Conservation (phyloP, 2,797 vertebrate species). For the Triplophysa bombifrons region DNA sequence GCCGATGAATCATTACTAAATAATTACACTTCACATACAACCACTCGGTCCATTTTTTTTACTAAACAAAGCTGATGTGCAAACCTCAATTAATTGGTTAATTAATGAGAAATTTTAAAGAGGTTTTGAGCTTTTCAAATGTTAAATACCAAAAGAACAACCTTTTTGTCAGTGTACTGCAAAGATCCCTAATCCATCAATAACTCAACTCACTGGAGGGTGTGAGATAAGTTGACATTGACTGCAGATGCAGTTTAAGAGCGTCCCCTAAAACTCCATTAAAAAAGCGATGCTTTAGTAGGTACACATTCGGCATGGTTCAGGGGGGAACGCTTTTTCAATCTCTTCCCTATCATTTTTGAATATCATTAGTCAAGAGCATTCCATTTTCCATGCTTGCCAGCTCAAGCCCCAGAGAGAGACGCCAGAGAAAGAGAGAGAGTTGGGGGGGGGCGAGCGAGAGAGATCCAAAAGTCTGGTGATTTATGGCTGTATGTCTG, state of each 20-base stretch:
- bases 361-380: conserved; percentile 97
- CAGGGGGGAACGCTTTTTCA: conserved; percentile 72
- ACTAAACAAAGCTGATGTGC: background rate
- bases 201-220: conserved; percentile 46
- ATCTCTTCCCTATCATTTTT: conserved; percentile 99
- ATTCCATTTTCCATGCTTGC: conserved; percentile 96
- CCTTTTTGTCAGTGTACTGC: conserved; percentile 1
- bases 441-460: conserved; percentile 60
- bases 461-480: conserved; percentile 74
- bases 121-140: conserved; percentile 1
- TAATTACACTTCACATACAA: conserved; percentile 9
- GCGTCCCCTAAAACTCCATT: conserved; percentile 64
- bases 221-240: conserved; percentile 60
- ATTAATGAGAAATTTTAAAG: background rate
- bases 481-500: conserved; percentile 76
- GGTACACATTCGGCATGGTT: conserved; percentile 85
- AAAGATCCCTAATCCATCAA: conserved; percentile 50
- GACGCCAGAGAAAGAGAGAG: conserved; percentile 87
- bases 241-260: conserved; percentile 52
- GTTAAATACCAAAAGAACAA: background rate
- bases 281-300: conserved; percentile 66
- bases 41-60: background rate
- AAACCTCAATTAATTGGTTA: background rate
- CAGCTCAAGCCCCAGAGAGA: conserved; percentile 86
- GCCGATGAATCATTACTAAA: conserved; percentile 30